phyloP scores from a whole-genome alignment of 2,888 invertebrate genomes.

The Scaeva pyrastri region DNA sequence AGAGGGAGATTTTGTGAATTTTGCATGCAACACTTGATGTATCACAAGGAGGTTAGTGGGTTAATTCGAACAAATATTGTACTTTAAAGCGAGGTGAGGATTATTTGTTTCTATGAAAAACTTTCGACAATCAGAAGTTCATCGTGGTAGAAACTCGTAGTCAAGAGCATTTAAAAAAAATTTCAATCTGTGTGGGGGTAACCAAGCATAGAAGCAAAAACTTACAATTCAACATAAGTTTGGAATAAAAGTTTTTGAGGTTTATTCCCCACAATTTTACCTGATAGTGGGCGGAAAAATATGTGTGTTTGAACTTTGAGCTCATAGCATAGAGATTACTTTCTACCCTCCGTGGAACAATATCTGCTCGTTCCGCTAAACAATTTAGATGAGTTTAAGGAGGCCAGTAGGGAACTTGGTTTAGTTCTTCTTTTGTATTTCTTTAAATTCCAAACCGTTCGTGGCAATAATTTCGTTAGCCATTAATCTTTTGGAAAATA shows the following conservation, averaged over 20 bases:
- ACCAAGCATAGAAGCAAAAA: conserved; percentile 10
- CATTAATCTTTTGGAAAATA: not conserved
- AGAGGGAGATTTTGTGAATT: not conserved
- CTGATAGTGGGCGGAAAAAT: not conserved
- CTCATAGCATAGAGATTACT: too few species aligned
- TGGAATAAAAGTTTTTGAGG: conserved; percentile 1
- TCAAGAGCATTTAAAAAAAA: conserved; percentile 27
- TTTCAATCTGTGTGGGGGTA: conserved; percentile 9
- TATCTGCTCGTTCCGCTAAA: too few species aligned
- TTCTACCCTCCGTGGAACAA: too few species aligned
- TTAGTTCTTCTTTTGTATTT: too few species aligned
- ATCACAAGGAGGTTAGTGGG: conserved; percentile 36
- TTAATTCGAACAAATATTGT: conserved; percentile 35
- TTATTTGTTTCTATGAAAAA: conserved; percentile 1
- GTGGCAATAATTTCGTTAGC: not conserved
- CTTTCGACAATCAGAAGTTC: conserved; percentile 9
- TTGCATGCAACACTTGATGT: not conserved
- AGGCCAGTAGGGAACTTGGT: too few species aligned
- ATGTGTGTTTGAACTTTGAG: too few species aligned
- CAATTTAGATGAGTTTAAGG: too few species aligned
- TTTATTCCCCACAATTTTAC: not conserved
- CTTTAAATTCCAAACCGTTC: too few species aligned
- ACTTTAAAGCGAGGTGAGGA: not conserved
- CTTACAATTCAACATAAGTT: not conserved
- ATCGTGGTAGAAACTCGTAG: conserved; percentile 2